Evolutionary conservation across 2,797 vertebrate genomes (phyloP).

Genomic region (Micrastur ruficollis): DNA sequence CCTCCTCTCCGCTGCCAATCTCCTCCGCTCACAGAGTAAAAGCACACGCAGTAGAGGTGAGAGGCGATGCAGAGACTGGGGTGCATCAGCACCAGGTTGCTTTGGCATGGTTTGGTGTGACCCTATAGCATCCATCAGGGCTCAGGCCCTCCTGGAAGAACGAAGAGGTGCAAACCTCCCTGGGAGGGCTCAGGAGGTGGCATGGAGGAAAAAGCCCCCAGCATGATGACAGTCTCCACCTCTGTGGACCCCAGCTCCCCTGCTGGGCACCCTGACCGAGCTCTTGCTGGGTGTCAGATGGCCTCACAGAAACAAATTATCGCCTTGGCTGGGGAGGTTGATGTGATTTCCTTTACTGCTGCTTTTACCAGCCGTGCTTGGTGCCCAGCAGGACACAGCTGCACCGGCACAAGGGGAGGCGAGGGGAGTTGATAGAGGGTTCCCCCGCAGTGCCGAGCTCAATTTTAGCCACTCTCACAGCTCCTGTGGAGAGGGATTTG

Average conservation of each 20-base stretch:
- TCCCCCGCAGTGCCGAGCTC: background rate
- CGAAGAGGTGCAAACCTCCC: too few relatives aligned
- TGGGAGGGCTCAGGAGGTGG: background rate
- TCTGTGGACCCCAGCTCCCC: background rate
- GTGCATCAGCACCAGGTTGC: accelerated
- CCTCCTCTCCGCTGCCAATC: too few relatives aligned
- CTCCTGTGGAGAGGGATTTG: background rate
- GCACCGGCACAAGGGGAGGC: accelerated
- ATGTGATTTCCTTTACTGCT: background rate
- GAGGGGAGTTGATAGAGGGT: background rate
- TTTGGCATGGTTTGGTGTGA: background rate
- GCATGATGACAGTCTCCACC: background rate
- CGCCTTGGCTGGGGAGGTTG: background rate
- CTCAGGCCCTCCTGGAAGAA: background rate
- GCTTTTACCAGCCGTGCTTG: background rate
- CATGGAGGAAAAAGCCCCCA: background rate
- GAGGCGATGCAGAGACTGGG: background rate
- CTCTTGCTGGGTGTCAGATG: conserved; percentile 9
- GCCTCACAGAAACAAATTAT: conserved; percentile 31
- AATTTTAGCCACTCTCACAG: background rate
- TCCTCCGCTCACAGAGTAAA: background rate
- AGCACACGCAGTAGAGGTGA: accelerated
- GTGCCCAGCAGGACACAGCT: background rate
- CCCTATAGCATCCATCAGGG: accelerated
- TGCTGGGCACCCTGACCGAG: background rate